Base-by-base conservation (phyloP, 2,113 vertebrate species). In the Pachypanchax playfairii region DNA sequence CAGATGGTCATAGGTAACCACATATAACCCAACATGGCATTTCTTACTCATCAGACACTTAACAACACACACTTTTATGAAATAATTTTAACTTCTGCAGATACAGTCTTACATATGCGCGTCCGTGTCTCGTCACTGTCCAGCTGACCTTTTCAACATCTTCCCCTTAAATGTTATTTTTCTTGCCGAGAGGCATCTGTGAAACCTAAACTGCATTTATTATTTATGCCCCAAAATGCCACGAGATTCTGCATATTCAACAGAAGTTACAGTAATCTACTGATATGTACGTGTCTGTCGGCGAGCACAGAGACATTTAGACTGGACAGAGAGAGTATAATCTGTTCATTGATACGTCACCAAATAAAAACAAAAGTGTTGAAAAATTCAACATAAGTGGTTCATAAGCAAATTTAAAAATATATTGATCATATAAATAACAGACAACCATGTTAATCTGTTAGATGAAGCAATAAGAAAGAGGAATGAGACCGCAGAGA, bases 141-240 rank as follows among this genome's bases (percentile, higher is more conserved):
- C 21, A 38, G 1, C 53, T 68, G 72, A 76, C 69, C 67, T 81
- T 81, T 68, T 50, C 21, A n/a, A 64, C 20, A 44, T 51, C 39
- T 73, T 58, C 61, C 53, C 24, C 25, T 24, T 51, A 63, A 73
- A 75, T 51, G 43, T 65, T 60, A 22, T n/a, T 53, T 43, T 11
- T 36, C 36, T n/a, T 31, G 33, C 57, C 42, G 0, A 41, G 58
- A 18, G 44, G 5, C 58, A 54, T 59, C 71, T 56, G 80, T 56
- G 65, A 74, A 64, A 82, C 42, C 51, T 44, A 53, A 55, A 67
- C 59, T 18, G 63, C 55, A 81, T 80, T 63, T 39, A 78, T 80
- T 60, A 79, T 69, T 77, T 48, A 59, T 38, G 21, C 13, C 71
- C 44, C 42, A 77, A 87, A 89, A 86, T 86, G 77, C 68, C 82